Evolutionary conservation across 2,888 invertebrate species (phyloP), one percentile per base, ranked within the genome.

Genomic region (Aphidoletes aphidimyza): DNA sequence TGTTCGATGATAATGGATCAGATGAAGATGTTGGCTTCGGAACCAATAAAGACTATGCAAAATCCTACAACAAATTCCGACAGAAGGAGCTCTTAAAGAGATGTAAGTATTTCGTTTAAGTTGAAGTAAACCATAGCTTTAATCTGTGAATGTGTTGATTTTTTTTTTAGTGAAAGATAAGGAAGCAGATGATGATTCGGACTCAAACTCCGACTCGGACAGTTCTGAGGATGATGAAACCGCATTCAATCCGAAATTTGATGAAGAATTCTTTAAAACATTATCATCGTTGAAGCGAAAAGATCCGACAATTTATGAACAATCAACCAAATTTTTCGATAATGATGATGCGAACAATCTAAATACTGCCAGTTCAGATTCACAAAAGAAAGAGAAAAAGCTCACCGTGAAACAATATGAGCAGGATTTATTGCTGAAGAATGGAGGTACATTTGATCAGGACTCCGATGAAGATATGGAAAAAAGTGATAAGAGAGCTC

Each of bases 261-360:
- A 98, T 88, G 94, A 95, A 86, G 94, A 95, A 86, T 99, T 99
- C 89, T 93, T 96, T 78, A 95, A 95, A 90, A 95, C 98, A 0
- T 90, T 98, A 0, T 92, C 97, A 0, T 93, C 94, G 84, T 89
- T 99, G 83, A 98, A 98, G 89, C 95, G 93, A 83, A 96, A 95
- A 88, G 96, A 98, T 91, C 96, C 98, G 0, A 92, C 92, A 87
- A 97, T 98, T 86, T 98, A 98, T 89, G 94, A 98, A 88, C 92
- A 94, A 59, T 91, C 92, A 84, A 92, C 92, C 42, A 92, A 91
- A 84, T 96, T 96, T 88, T 97, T 96, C 90, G 90, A 91, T 83
- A 88, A 91, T 0, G 88, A 90, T 34, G 89, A 89, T 45, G 81
- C 83, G 0, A 86, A 88, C 83, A 87, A 87, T 2, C 14, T 8